Evolutionary conservation across 2,113 vertebrate genomes (phyloP).

Genomic region (Alectura lathami): DNA sequence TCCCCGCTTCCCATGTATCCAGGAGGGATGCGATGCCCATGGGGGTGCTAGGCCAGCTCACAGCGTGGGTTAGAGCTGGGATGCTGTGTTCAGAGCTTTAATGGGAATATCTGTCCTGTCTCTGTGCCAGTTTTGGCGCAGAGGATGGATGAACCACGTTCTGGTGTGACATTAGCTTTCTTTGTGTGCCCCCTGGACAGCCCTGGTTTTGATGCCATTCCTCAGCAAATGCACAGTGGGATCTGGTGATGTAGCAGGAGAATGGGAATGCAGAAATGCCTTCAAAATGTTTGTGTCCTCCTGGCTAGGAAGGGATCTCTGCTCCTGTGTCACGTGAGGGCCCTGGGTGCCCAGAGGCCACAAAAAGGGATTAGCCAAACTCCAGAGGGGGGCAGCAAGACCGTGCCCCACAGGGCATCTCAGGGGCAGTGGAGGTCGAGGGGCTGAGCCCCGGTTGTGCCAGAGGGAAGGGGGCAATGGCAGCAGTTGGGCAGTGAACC

Average conservation of each 20-base stretch:
- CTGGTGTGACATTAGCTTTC: not conserved
- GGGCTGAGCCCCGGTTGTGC: not conserved
- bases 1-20: not conserved
- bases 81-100: not conserved
- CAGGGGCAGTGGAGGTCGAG: accelerated
- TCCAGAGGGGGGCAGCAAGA: not conserved
- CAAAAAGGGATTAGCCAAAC: not conserved
- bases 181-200: not conserved
- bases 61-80: not conserved
- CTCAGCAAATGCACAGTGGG: not conserved
- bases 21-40: not conserved
- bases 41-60: not conserved
- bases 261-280: not conserved
- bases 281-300: accelerated
- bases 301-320: not conserved
- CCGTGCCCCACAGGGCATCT: not conserved
- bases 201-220: not conserved
- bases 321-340: accelerated
- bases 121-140: not conserved
- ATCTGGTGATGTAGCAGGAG: not conserved
- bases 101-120: not conserved
- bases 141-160: not conserved
- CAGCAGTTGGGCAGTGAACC: accelerated
- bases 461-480: not conserved
- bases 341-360: not conserved